Evolutionary conservation across 2,888 invertebrate genomes (phyloP), one percentile per base, ranked within the genome.

Genomic region (Thysanoteuthis rhombus): DNA sequence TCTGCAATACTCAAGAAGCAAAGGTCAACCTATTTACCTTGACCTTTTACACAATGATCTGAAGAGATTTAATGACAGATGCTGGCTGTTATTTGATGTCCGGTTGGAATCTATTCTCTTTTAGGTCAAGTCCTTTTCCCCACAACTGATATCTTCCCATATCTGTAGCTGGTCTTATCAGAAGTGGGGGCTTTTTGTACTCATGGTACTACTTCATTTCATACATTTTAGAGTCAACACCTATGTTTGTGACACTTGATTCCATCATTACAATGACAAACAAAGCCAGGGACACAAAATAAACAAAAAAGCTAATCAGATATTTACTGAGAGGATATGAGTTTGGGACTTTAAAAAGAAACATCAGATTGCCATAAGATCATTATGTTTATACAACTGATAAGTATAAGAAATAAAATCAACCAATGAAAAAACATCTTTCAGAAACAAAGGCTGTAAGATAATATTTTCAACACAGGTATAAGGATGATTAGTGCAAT

Each of bases 51-150:
- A 75, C 75, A 75, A 75, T 75, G 75, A 36, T 75, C 75, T 75
- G 75, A 75, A 75, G 75, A 75, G 75, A n/a, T 75, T 52, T 52
- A 52, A 52, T 52, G 52, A 52, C 52, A 52, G 52, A 75, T 75
- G 75, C 75, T 75, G 75, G 75, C n/a, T 75, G 75, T n/a, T 75
- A 75, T 75, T 75, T 75, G 75, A 75, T 75, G 75, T 75, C 75
- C 75, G 75, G 75, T 75, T 75, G 75, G 75, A 75, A 75, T 75
- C 75, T 75, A 75, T 75, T 75, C n/a, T n/a, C n/a, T 75, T 75
- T 75, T 75, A 75, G 75, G 75, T 75, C 75, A 75, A 75, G 75
- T 75, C 19, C 12, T 75, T 75, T 16, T 75, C n/a, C n/a, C 75
- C 75, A 75, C 75, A 36, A 75, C 75, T 75, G 75, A 75, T 75